Evolutionary conservation across 2,113 vertebrate genomes (phyloP).

Genomic region (Morone saxatilis): DNA sequence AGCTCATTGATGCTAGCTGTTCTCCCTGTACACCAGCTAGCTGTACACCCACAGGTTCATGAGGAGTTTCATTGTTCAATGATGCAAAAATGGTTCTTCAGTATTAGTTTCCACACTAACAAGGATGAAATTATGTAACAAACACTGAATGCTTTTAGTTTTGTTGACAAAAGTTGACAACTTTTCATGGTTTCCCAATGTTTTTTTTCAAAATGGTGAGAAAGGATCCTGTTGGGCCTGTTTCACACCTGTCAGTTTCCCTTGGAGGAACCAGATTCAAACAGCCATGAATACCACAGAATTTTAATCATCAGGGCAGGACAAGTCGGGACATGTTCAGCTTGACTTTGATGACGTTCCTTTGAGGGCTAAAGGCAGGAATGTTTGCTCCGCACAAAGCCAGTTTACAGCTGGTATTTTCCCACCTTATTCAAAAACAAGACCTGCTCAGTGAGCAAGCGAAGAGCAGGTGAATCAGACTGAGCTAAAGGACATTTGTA

Average conservation of each 20-base stretch:
- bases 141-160: not conserved
- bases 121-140: not conserved
- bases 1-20: not conserved
- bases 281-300: slow-evolving; percentile 60
- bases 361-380: slow-evolving; percentile 45
- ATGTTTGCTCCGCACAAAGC: slow-evolving; percentile 52
- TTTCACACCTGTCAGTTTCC: slow-evolving; percentile 53
- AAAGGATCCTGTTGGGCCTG: slow-evolving; percentile 74
- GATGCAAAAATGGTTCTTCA: not conserved
- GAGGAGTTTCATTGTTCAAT: not conserved
- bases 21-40: not conserved
- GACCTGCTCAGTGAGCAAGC: not conserved
- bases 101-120: not conserved
- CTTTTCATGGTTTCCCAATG: no score
- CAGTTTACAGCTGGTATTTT: slow-evolving; percentile 40
- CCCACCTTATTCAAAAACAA: not conserved
- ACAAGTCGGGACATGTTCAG: slow-evolving; percentile 69
- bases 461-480: slow-evolving; percentile 20
- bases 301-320: slow-evolving; percentile 64
- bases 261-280: not conserved
- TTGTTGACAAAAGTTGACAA: not conserved
- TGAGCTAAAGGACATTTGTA: not conserved
- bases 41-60: not conserved
- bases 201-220: slow-evolving; percentile 26
- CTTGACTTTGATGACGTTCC: slow-evolving; percentile 41